phyloP scores from a whole-genome alignment of 2,113 vertebrate species.

The Psephotus haematonotus region DNA sequence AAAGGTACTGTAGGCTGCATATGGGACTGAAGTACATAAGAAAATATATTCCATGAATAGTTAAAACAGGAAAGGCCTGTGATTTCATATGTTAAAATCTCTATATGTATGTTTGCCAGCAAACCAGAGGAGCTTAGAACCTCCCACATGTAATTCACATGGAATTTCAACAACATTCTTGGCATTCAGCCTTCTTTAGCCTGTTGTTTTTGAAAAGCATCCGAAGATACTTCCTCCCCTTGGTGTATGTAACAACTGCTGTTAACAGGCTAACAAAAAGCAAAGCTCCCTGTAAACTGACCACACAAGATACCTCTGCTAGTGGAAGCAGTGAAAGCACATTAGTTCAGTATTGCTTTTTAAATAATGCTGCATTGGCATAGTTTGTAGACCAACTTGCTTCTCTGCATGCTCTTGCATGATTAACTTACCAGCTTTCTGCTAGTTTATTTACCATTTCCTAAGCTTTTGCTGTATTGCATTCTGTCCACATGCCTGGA shows the following conservation, averaged over 20 bases:
- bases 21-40: neutral
- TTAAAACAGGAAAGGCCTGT: neutral
- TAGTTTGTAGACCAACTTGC: neutral
- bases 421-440: neutral
- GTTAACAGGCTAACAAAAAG: neutral
- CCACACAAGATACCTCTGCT: neutral
- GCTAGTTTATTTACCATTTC: neutral
- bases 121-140: neutral
- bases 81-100: neutral
- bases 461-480: neutral
- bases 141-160: neutral
- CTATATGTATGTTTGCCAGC: accelerated
- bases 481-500: neutral
- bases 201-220: neutral
- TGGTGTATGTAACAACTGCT: neutral
- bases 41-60: neutral
- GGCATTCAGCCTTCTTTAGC: neutral
- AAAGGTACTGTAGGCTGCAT: neutral
- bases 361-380: neutral
- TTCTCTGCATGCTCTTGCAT: neutral
- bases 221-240: neutral
- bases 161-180: neutral
- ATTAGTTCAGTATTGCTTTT: neutral
- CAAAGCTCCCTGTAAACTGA: neutral
- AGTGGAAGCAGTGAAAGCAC: neutral